A percentile compares a stretch with the other conserved stretches of the same genome.
Evolutionary conservation across 2,888 invertebrate genomes (phyloP).

Genomic region (Yponomeuta plumbellus): DNA sequence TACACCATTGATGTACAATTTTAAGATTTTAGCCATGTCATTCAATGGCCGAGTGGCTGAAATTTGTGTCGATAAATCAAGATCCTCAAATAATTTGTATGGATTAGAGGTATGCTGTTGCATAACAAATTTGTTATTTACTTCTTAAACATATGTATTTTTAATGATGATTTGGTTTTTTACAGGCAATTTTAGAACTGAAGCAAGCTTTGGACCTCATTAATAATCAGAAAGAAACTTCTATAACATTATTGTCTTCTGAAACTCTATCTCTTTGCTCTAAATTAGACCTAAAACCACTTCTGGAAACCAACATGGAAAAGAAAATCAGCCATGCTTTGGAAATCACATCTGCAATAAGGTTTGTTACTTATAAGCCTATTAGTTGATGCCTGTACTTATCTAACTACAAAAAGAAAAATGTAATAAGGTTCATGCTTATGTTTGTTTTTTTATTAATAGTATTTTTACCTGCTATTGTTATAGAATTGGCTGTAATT

Average conservation of each 20-base stretch:
- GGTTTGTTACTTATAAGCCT: conserved; percentile 69
- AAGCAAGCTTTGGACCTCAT: conserved; percentile 78
- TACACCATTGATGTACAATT: conserved; percentile 21
- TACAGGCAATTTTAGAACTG: conserved; percentile 86
- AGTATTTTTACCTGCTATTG: no score
- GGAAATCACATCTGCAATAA: conserved; percentile 82
- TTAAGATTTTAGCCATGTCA: conserved; percentile 47
- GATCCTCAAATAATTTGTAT: conserved; percentile 31
- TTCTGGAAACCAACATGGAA: conserved; percentile 78
- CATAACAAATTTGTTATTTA: conserved; percentile 9
- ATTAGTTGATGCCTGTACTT: not conserved
- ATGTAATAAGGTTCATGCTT: no score
- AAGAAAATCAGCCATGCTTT: conserved; percentile 79
- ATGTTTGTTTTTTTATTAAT: no score
- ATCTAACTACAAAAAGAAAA: not conserved
- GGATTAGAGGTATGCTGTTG: conserved; percentile 46
- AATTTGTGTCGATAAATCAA: conserved; percentile 50
- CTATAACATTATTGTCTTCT: conserved; percentile 84
- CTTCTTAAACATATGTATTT: not conserved
- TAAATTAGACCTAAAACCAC: conserved; percentile 85
- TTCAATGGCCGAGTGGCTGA: conserved; percentile 56
- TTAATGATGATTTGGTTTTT: conserved; percentile 24
- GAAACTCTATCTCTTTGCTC: conserved; percentile 86
- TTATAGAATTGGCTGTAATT: no score
- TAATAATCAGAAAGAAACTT: conserved; percentile 57